A percentile compares a stretch with the other conserved stretches of the same genome.
Conservation (phyloP, 2,113 vertebrate genomes). For the Marcusenius ussheri region DNA sequence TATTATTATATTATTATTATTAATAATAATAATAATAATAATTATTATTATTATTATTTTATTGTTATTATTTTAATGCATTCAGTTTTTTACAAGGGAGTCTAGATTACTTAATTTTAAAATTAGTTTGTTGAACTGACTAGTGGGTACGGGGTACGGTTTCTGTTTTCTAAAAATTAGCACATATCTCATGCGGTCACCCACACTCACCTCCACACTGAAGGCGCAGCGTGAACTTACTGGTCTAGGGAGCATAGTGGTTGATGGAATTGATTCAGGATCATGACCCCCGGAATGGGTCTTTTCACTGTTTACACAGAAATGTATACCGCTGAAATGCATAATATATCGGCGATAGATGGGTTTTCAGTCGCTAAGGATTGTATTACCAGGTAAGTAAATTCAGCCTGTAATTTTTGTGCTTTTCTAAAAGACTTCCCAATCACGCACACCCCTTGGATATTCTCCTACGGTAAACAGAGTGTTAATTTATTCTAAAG, state of each 20-base stretch:
- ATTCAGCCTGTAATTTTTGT: not conserved
- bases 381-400: not conserved
- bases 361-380: not conserved
- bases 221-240: not conserved
- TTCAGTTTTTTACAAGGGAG: not conserved
- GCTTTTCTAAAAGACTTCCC: not conserved
- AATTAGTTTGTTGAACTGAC: not conserved
- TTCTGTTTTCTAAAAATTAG: not conserved
- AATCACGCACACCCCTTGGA: not conserved
- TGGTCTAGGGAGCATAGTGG: not conserved
- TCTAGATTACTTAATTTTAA: not conserved
- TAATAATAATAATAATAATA: no score
- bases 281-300: not conserved
- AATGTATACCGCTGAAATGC: not conserved
- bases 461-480: not conserved
- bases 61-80: not conserved
- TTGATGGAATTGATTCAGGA: not conserved
- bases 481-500: conserved; percentile 9
- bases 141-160: not conserved
- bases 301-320: not conserved
- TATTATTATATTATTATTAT: no score
- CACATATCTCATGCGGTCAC: not conserved
- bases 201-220: not conserved
- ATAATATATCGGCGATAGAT: not conserved
- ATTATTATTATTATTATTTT: no score